Evolutionary conservation across 2,888 invertebrate genomes (phyloP).

Genomic region (Heliconius aoede): DNA sequence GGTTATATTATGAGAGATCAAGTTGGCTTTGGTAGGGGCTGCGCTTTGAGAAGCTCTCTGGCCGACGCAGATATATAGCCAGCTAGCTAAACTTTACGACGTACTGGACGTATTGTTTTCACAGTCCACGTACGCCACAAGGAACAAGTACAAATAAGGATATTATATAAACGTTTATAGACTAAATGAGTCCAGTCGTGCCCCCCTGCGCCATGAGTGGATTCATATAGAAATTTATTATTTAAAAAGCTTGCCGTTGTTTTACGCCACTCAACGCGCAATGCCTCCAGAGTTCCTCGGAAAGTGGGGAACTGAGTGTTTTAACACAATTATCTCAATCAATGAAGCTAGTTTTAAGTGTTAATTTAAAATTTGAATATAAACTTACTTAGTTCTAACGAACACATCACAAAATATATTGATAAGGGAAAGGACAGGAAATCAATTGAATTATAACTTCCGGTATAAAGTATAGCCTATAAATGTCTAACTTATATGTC

Average conservation of each 20-base stretch:
- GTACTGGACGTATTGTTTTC: conserved; percentile 1
- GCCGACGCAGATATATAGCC: conserved; percentile 36
- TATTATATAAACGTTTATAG: too few relatives aligned
- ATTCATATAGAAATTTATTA: too few relatives aligned
- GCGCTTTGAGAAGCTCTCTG: conserved; percentile 33
- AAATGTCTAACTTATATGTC: conserved; percentile 32
- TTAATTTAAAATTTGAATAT: background rate
- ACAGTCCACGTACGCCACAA: background rate
- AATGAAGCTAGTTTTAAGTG: too few relatives aligned
- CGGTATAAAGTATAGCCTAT: conserved; percentile 22
- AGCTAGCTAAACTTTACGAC: conserved; percentile 34
- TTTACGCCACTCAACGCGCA: too few relatives aligned
- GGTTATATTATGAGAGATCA: conserved; percentile 34
- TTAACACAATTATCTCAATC: too few relatives aligned
- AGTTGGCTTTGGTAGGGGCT: conserved; percentile 30
- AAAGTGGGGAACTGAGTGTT: too few relatives aligned
- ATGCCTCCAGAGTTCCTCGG: too few relatives aligned
- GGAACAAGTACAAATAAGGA: background rate
- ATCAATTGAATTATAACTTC: conserved; percentile 28
- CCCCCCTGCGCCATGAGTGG: too few relatives aligned
- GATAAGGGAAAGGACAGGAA: conserved; percentile 29
- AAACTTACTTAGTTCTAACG: background rate
- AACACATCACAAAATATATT: background rate
- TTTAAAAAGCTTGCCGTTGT: too few relatives aligned
- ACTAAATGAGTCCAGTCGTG: too few relatives aligned